Evolutionary conservation across 1,140 invertebrate genomes (phyloP).

Genomic region (Glomeris maerens): DNA sequence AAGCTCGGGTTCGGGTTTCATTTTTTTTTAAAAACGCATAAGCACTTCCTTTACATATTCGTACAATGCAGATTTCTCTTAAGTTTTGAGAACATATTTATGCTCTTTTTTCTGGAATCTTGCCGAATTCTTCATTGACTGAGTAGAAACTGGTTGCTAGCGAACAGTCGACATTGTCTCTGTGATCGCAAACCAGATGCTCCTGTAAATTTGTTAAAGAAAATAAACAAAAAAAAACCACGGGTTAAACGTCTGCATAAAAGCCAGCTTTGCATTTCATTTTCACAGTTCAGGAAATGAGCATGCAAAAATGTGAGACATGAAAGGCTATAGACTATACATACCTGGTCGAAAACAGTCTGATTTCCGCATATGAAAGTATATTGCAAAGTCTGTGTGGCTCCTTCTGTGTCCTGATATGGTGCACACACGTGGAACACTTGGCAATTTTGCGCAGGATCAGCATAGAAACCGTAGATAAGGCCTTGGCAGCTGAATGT

Average conservation of each 20-base stretch:
- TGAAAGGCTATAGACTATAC: too few species aligned
- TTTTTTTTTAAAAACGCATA: too few species aligned
- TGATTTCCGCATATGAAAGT: slow-evolving; percentile 26
- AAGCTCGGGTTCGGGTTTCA: too few species aligned
- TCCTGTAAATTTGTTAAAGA: slow-evolving; percentile 1
- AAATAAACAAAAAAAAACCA: too few species aligned
- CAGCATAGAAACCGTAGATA: slow-evolving; percentile 22
- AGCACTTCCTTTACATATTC: too few species aligned
- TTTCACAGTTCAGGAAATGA: too few species aligned
- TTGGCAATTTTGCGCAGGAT: slow-evolving; percentile 19
- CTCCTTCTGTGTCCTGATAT: slow-evolving; percentile 11
- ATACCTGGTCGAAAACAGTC: slow-evolving; percentile 26
- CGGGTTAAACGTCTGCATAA: too few species aligned
- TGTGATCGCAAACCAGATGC: not conserved
- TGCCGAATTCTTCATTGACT: slow-evolving; percentile 17
- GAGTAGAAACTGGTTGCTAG: not conserved
- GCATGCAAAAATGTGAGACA: too few species aligned
- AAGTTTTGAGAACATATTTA: too few species aligned
- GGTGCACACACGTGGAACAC: slow-evolving; percentile 23
- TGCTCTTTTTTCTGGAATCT: too few species aligned
- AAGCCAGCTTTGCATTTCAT: too few species aligned
- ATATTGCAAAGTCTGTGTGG: slow-evolving; percentile 12
- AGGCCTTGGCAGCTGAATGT: slow-evolving; percentile 12
- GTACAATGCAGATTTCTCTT: too few species aligned
- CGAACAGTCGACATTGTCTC: not conserved